Evolutionary conservation across 35 echinoderm and acorn worm species (phyloP), one percentile per base, ranked within the genome.

Genomic region (Acanthaster planci): DNA sequence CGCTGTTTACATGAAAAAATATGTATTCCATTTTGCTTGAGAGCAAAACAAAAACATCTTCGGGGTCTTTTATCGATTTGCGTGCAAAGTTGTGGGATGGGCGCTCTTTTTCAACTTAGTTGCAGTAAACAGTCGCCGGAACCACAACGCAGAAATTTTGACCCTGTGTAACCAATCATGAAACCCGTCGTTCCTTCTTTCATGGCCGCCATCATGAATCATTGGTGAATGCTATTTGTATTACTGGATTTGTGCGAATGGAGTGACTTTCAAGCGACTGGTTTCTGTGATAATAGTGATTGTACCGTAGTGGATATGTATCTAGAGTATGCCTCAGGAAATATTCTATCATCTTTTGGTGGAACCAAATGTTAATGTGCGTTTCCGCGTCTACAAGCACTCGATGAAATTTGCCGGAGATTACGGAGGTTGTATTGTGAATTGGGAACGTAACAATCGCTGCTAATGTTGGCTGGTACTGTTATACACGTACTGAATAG

Each of bases 171-270:
- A 31, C 30, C 7, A 72, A 72, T 72, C 64, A 16, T 9, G 64
- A 72, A 72, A 72, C 64, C 64, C 64, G 64, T 72, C 22, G 29
- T 72, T 26, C 34, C 26, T 72, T 29, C 64, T 16, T 72, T 34
- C 34, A 72, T 72, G 64, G 64, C 64, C 64, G 64, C 64, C 64
- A 72, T 72, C 64, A 72, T 72, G 64, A 72, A 72, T 72, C 64
- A 26, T 26, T 34, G 14, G 18, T 72, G 64, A 72, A 72, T 72
- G 30, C 64, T 14, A 29, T 31, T 72, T 26, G 26, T 31, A 34
- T 72, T 26, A 31, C 14, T 31, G 64, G 34, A 31, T 72, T 31
- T 72, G 10, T 3, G 34, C 14, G 30, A 72, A 72, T 26, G 22
- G 10, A 34, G 64, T 12, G n/a, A 31, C 30, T 16, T 72, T 12